Base-by-base conservation (phyloP, 2,888 invertebrate genomes). In the Mythimna loreyi region DNA sequence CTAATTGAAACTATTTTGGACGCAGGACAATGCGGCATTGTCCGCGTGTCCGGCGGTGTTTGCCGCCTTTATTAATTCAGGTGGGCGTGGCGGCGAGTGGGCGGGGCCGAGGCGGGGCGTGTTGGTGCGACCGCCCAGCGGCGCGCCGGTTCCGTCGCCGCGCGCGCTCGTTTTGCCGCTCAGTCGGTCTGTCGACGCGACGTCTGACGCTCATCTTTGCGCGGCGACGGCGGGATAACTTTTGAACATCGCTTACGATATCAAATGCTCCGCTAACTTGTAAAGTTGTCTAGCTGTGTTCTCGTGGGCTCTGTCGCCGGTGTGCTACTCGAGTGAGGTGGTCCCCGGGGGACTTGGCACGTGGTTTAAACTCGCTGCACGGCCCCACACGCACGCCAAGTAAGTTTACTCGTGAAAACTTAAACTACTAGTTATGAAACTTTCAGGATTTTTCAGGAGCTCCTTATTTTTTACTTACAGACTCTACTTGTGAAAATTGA, bases 1-100 rank as follows among this genome's bases (percentile, higher is more conserved):
- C 95, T 95, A 95, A 96, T 95, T 95, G 95, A 95, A 96, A 96
- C 96, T 95, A 95, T 96, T 96, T 95, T 92, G 95, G 94, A 91
- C 92, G 91, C 85, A 91, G 94, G 94, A 96, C 96, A 95, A 95
- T 94, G 93, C 89, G 81, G 93, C 91, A 95, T 95, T 95, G 95
- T 95, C 94, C 94, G 94, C 94, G 93, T 95, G 95, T 95, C 95
- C 95, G 87, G 92, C 92, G 90, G 88, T 95, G 95, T 95, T 96
- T 95, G 95, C 94, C 89, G 92, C 93, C 93, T 95, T 94, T 94
- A 95, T 95, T 96, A 95, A 96, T 96, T 94, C 95, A 95, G 92
- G 88, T 90, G 90, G 95, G 95, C 94, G 95, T 94, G 92, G 80
- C 81, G 60, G 84, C 63, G 72, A 69, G 89, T 92, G 88, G 95